A percentile compares a stretch with the other conserved stretches of the same genome.
These are phyloP conservation scores for Wiebesia pumilae DNA, from an alignment of 1,140 invertebrate species.

Conservation along the genomic window DNA sequence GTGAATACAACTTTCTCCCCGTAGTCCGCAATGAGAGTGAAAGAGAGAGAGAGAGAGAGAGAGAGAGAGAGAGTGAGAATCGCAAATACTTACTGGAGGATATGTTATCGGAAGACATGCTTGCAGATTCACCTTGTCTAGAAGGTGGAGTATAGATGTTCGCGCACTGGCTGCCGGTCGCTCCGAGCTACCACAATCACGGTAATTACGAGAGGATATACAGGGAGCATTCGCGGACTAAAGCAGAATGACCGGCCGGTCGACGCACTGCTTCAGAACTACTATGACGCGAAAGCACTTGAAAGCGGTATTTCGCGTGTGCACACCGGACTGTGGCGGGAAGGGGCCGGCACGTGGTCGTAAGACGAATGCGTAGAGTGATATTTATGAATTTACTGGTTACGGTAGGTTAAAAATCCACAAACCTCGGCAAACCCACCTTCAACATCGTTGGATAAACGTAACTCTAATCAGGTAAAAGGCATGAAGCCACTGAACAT, in stretches of 20 bases:
- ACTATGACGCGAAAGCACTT: neutral
- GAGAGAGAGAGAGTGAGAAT: neutral
- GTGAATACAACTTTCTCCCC: too few species aligned
- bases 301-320: too few species aligned
- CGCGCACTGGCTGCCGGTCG: neutral
- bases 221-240: neutral
- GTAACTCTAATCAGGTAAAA: too few species aligned
- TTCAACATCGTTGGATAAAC: too few species aligned
- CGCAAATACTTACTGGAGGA: conserved; percentile 34
- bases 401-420: too few species aligned
- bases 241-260: conserved; percentile 11
- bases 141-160: too few species aligned
- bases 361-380: too few species aligned
- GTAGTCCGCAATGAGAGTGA: neutral
- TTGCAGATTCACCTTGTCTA: neutral
- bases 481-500: too few species aligned
- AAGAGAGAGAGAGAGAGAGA: conserved; percentile 9
- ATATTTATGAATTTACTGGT: too few species aligned
- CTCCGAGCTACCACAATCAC: conserved; percentile 19
- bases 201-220: neutral
- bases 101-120: conserved; percentile 28
- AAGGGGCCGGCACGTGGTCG: too few species aligned
- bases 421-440: too few species aligned
- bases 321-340: too few species aligned
- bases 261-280: conserved; percentile 26